Conservation (phyloP, 2,113 vertebrate genomes). For the Laterallus jamaicensis region DNA sequence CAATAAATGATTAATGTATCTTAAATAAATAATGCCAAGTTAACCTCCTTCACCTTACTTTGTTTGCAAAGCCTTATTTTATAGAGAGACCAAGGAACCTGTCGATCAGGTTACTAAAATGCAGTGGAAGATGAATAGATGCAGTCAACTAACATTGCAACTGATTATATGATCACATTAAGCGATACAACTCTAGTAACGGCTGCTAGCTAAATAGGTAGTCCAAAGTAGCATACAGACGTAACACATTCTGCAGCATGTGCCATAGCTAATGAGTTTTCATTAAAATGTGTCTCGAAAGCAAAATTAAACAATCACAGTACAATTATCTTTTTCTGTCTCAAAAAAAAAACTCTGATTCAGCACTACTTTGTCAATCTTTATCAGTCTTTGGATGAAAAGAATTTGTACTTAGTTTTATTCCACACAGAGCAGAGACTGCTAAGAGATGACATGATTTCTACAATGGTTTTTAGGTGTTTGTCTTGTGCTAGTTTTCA, state of each 20-base stretch:
- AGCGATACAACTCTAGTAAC: neutral
- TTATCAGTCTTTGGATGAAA: neutral
- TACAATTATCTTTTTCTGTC: neutral
- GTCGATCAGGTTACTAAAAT: constrained; percentile 10
- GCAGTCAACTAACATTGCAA: neutral
- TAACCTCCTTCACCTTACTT: constrained; percentile 27
- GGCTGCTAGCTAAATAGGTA: neutral
- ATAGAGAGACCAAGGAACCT: constrained; percentile 40
- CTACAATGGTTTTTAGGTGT: neutral
- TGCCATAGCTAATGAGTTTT: neutral
- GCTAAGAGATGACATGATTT: neutral
- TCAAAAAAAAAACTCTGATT: neutral
- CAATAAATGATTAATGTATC: constrained; percentile 32
- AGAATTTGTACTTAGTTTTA: neutral
- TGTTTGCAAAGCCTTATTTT: constrained; percentile 36
- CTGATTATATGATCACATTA: neutral
- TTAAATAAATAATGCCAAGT: constrained; percentile 37
- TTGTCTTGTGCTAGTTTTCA: neutral
- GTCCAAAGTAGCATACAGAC: neutral
- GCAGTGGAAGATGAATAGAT: neutral
- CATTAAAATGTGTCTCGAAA: neutral
- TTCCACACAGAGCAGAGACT: neutral
- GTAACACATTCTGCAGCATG: neutral
- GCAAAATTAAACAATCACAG: neutral
- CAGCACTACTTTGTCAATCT: neutral